A percentile compares a stretch with the other conserved stretches of the same genome.
These are phyloP conservation scores for Saccostrea glomerata DNA, from an alignment of 1,140 invertebrate genomes.

Conservation along the genomic window DNA sequence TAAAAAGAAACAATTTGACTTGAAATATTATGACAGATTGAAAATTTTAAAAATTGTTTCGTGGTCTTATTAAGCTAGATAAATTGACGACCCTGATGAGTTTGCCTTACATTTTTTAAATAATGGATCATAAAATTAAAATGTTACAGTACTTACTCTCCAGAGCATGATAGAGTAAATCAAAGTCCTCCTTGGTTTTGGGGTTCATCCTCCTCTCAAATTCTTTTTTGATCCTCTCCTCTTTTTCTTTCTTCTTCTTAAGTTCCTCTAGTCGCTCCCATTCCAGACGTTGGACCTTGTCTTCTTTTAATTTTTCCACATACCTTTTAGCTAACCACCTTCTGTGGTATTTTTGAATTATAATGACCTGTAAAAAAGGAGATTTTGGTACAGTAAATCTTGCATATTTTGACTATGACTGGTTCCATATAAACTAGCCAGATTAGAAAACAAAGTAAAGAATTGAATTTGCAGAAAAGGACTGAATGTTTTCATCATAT, in stretches of 20 bases:
- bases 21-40: too few species aligned
- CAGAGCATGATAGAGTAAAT: constrained; percentile 78
- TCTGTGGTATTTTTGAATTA: constrained; percentile 72
- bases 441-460: neutral
- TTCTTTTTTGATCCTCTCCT: constrained; percentile 76
- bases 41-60: too few species aligned
- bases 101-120: too few species aligned
- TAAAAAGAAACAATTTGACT: too few species aligned
- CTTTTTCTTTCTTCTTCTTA: constrained; percentile 77
- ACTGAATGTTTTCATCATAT: neutral
- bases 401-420: neutral
- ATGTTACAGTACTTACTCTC: constrained; percentile 73
- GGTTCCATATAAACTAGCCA: neutral
- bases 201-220: constrained; percentile 79
- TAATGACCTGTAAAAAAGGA: constrained; percentile 67
- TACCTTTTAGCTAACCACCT: constrained; percentile 72
- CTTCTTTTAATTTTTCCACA: constrained; percentile 71
- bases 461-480: neutral
- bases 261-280: constrained; percentile 76
- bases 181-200: constrained; percentile 79
- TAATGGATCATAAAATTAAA: too few species aligned
- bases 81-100: too few species aligned
- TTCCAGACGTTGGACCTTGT: constrained; percentile 72
- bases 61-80: too few species aligned
- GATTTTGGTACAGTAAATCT: neutral